phyloP scores from a whole-genome alignment of 2,797 vertebrate species.

The Rhinogobio ventralis region DNA sequence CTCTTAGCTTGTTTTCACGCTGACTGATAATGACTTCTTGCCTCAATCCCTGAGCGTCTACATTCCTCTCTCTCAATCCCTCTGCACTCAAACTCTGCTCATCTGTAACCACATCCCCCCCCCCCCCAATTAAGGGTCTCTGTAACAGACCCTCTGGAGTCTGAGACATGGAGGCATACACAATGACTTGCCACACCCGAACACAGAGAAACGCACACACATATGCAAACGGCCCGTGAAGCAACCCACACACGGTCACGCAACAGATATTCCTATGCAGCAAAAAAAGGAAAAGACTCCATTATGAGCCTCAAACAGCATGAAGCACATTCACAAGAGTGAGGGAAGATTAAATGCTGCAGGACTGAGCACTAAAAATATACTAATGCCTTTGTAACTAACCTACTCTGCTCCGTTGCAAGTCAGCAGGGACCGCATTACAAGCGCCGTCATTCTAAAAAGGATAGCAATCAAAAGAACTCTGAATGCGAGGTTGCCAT shows the following conservation, averaged over 20 bases:
- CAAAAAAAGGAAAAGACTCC: slow-evolving; percentile 22
- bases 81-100: slow-evolving; percentile 33
- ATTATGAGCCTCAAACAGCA: slow-evolving; percentile 46
- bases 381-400: slow-evolving; percentile 60
- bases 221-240: slow-evolving; percentile 20
- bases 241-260: slow-evolving; percentile 25
- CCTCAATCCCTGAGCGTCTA: slow-evolving; percentile 25
- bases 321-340: slow-evolving; percentile 48
- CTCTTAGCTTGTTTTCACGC: slow-evolving; percentile 43
- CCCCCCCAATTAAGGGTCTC: slow-evolving; percentile 55
- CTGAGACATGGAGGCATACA: not conserved
- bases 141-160: slow-evolving; percentile 46
- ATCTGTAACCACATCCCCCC: slow-evolving; percentile 21
- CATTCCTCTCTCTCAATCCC: slow-evolving; percentile 31
- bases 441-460: slow-evolving; percentile 57
- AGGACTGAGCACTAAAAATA: slow-evolving; percentile 61
- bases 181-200: slow-evolving; percentile 40
- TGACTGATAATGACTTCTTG: slow-evolving; percentile 50
- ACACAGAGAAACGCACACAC: slow-evolving; percentile 34
- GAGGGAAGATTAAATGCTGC: slow-evolving; percentile 50
- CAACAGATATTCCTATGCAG: slow-evolving; percentile 51
- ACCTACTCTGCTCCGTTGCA: slow-evolving; percentile 51
- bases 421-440: slow-evolving; percentile 61
- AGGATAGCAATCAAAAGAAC: slow-evolving; percentile 63
- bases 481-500: slow-evolving; percentile 58